Evolutionary conservation across 2,797 vertebrate genomes (phyloP), one percentile per base, ranked within the genome.

Genomic region (Urocyon cinereoargenteus): DNA sequence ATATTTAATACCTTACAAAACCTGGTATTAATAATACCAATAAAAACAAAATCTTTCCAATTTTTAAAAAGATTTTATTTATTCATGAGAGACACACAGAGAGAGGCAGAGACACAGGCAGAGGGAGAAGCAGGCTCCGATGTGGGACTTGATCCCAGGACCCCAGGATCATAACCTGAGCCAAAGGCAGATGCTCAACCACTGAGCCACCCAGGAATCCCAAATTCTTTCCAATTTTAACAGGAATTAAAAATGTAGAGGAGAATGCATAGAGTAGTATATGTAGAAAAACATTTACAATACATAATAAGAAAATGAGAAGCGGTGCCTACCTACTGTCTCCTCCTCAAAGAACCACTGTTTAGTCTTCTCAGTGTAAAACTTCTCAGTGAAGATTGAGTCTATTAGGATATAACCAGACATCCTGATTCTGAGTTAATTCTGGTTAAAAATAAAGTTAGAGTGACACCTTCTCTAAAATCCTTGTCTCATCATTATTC

Each of bases 351-450:
- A 16, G 4, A 68, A 59, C 51, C 10, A 4, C 24, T 8, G 1
- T 16, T n/a, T 13, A 10, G 40, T 53, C 3, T 51, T 73, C 57
- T 75, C 36, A 2, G 8, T 7, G 11, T 6, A 15, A 4, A 19
- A 4, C 3, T 16, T 16, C 34, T 18, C 55, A 10, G 21, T 5
- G 18, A 51, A 31, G 6, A 24, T 4, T 24, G 19, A 21, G 0
- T 40, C 7, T 4, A 3, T 40, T 16, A 8, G 24, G 45, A 6
- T 6, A 21, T 26, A 53, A 83, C 5, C n/a, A 68, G 6, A 61
- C n/a, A 26, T 28, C 18, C 12, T 6, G 31, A 66, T 70, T 26
- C 53, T 31, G 7, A 88, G 66, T 49, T 19, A n/a, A 68, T 26
- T 16, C 9, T 3, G 59, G 19, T 61, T 26, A 49, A 55, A 45